These are phyloP conservation scores for Brotula barbata DNA, from an alignment of 2,797 vertebrate genomes.

Conservation along the genomic window DNA sequence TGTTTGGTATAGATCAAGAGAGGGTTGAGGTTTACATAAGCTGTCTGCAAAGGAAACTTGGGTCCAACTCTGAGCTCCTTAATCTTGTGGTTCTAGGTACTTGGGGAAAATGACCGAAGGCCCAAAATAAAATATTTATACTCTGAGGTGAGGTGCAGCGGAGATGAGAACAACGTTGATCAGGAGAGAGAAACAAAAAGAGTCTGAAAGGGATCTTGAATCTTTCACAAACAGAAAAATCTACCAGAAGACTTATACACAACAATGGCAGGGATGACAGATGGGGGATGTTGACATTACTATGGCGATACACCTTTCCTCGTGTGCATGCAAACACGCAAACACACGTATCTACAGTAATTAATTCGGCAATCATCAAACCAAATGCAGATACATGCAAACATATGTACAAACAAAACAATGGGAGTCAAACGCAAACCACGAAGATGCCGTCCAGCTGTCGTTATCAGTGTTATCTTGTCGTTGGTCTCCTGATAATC, in stretches of 20 bases:
- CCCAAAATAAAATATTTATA: constrained; percentile 48
- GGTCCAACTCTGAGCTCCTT: too few relatives aligned
- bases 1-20: too few relatives aligned
- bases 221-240: constrained; percentile 26
- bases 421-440: constrained; percentile 14
- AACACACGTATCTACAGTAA: constrained; percentile 23
- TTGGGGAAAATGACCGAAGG: constrained; percentile 10
- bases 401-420: constrained; percentile 26
- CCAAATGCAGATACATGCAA: constrained; percentile 26
- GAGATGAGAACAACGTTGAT: constrained; percentile 6
- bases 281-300: constrained; percentile 29
- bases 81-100: neutral
- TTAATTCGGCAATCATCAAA: constrained; percentile 29
- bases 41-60: too few relatives aligned
- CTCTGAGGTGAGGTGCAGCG: constrained; percentile 16
- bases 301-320: constrained; percentile 28
- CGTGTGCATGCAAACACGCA: constrained; percentile 22
- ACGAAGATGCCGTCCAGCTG: constrained; percentile 32
- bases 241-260: constrained; percentile 23
- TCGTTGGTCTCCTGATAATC: constrained; percentile 22
- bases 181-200: neutral
- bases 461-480: constrained; percentile 29
- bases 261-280: constrained; percentile 21
- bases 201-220: constrained; percentile 6
- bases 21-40: too few relatives aligned